Base-by-base conservation (phyloP, 37 sponge, comb jelly and placozoan genomes). In the Oopsacas minuta region DNA sequence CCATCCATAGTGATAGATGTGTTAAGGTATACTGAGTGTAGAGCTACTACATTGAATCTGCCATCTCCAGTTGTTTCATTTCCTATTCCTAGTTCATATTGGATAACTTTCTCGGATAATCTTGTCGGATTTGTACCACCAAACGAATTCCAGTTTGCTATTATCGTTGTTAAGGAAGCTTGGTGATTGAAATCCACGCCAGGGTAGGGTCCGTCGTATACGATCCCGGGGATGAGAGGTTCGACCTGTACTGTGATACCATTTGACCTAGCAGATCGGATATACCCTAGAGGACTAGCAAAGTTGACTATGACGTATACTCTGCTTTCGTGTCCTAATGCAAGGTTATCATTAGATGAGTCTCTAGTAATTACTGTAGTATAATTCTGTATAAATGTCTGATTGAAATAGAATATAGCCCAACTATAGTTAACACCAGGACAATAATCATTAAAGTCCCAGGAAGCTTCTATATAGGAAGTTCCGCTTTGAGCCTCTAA, bases 161-260 rank as follows among this genome's bases (percentile, higher is more conserved):
- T 82, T 20, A 95, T 83, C 1, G 53, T 53, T 15, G 85, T 52
- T 0, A 81, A 35, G 17, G 91, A 84, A 37, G 86, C 89, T 81
- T 95, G 95, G 52, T 87, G 92, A 83, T 91, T 90, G 52, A 95
- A 39, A 38, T 95, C 93, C 23, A 86, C 82, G 10, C 53, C 85
- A 0, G 51, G 52, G 0, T 87, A 39, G 30, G 88, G 82, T 37
- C 94, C 94, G 49, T 95, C 95, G 36, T 46, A 23, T 0, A 95
- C 93, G 0, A 39, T 30, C 15, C 90, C 91, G 1, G 88, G 91
- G 25, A 34, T 23, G 3, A 92, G 87, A 30, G 83, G 88, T 23
- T 34, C 36, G 36, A 82, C 89, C 10, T 91, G 88, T 20, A 92
- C 90, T 0, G 86, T n/a, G 3, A 81, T 28, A 0, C 95, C 95